These are phyloP conservation scores for Chaenodraco wilsoni DNA, from an alignment of 2,797 vertebrate genomes.

Conservation along the genomic window DNA sequence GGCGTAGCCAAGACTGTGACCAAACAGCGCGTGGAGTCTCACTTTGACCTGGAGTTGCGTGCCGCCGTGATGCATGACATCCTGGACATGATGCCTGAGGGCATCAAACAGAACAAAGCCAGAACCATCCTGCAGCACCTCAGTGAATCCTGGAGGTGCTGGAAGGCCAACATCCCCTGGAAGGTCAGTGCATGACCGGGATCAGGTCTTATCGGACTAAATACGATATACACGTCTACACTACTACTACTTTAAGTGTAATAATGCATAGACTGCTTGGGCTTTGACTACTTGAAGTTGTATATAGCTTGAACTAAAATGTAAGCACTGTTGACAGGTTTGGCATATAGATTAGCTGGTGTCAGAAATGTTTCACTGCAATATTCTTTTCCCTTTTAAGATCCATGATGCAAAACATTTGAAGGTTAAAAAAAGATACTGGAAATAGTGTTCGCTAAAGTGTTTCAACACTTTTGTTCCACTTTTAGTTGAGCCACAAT, in stretches of 20 bases:
- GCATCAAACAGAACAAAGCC: constrained; percentile 99
- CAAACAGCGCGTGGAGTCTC: constrained; percentile 98
- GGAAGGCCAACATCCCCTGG: constrained; percentile 99
- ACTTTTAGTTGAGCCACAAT: neutral
- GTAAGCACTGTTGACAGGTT: neutral
- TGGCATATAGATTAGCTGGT: neutral
- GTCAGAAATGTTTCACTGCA: neutral
- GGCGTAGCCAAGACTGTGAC: constrained; percentile 99
- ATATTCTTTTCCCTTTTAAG: no score
- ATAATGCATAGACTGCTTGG: neutral
- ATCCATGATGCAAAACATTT: no score
- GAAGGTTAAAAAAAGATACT: no score
- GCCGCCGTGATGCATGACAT: constrained; percentile 99
- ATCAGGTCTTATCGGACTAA: neutral
- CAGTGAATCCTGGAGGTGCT: constrained; percentile 98
- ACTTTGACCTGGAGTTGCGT: constrained; percentile 97
- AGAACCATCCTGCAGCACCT: constrained; percentile 98
- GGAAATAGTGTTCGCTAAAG: no score
- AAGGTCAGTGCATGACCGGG: constrained; percentile 84
- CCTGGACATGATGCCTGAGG: constrained; percentile 99
- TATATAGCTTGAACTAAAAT: neutral
- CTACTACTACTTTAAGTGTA: neutral
- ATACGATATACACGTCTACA: neutral
- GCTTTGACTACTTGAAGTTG: neutral
- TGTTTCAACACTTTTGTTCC: no score